phyloP scores from a whole-genome alignment of 2,888 invertebrate genomes.

The Eretmocerus hayati region DNA sequence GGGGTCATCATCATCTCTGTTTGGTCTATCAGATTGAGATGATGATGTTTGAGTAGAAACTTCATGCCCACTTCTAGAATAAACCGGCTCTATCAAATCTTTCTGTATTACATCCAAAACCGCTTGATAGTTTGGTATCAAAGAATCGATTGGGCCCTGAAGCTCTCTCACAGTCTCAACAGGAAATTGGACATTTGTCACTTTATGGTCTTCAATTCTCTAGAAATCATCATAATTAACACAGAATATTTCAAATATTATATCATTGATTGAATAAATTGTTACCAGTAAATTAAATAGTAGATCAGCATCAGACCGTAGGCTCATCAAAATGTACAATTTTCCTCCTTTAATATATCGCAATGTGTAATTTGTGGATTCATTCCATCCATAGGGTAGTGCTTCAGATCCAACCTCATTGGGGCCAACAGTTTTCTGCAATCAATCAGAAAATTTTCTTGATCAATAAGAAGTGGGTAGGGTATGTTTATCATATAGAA shows the following conservation, averaged over 20 bases:
- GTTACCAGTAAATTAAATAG: conserved; percentile 61
- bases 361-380: conserved; percentile 60
- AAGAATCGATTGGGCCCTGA: conserved; percentile 54
- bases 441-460: no score
- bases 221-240: conserved; percentile 33
- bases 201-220: conserved; percentile 54
- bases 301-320: conserved; percentile 57
- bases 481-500: not conserved
- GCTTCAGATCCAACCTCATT: conserved; percentile 60
- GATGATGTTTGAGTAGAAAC: conserved; percentile 49
- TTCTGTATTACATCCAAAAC: conserved; percentile 57
- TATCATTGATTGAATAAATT: not conserved
- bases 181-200: conserved; percentile 57
- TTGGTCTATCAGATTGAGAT: conserved; percentile 7
- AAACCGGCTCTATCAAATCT: conserved; percentile 62
- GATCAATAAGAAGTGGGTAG: conserved; percentile 24
- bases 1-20: conserved; percentile 22
- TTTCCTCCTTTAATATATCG: conserved; percentile 64
- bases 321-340: conserved; percentile 60
- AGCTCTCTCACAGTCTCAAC: conserved; percentile 53
- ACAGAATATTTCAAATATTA: not conserved
- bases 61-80: conserved; percentile 43
- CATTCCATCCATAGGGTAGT: conserved; percentile 71
- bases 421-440: conserved; percentile 55
- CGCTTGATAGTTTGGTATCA: conserved; percentile 60